Evolutionary conservation across 2,113 vertebrate genomes (phyloP).

Genomic region (Psophia crepitans): DNA sequence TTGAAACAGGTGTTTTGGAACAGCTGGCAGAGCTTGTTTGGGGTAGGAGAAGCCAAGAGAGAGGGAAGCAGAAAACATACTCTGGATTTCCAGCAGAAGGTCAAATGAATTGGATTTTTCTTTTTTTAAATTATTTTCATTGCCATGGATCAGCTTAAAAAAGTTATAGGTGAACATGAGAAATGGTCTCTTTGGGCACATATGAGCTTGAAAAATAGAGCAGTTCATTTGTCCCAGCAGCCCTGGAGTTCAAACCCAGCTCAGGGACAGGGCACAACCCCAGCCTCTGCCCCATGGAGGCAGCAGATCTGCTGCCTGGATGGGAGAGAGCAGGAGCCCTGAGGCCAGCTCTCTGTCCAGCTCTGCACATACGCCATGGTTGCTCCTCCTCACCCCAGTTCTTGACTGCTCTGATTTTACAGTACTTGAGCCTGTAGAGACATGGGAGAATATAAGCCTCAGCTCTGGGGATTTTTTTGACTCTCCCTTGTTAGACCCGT

Average conservation of each 20-base stretch:
- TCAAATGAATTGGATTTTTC: neutral
- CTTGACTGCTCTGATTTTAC: neutral
- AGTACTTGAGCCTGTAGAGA: neutral
- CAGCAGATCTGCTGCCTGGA: neutral
- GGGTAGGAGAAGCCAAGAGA: neutral
- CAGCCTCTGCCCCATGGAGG: neutral
- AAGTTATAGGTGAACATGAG: neutral
- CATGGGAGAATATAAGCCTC: neutral
- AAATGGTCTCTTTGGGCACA: neutral
- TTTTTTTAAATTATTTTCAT: too few species aligned
- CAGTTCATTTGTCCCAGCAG: neutral
- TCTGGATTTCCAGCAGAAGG: neutral
- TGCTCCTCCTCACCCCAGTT: neutral
- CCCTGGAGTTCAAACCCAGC: neutral
- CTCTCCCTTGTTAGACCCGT: neutral
- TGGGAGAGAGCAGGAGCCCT: rapidly evolving
- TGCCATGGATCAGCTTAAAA: neutral
- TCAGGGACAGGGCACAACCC: too few species aligned
- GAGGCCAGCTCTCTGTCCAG: neutral
- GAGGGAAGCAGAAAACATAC: neutral
- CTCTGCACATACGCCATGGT: rapidly evolving
- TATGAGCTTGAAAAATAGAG: neutral
- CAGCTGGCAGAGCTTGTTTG: neutral
- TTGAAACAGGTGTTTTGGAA: neutral
- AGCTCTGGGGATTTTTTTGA: neutral